Evolutionary conservation across 2,113 vertebrate species (phyloP), one percentile per base, ranked within the genome.

Genomic region (Chaetops frenatus): DNA sequence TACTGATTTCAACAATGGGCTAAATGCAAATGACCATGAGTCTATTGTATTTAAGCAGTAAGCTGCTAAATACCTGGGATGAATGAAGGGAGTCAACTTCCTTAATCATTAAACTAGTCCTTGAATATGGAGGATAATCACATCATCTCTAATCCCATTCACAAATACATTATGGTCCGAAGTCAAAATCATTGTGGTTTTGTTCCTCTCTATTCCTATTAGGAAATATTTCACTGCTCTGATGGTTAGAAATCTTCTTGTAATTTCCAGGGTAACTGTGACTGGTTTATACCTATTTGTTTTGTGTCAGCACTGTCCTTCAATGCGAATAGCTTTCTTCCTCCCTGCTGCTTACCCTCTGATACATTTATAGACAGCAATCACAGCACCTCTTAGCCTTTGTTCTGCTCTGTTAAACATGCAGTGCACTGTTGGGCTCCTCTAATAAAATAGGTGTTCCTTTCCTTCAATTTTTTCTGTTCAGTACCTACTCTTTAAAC

Each of bases 361-460:
- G 28, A 51, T 82, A 42, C 58, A 65, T 92, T 95, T 93, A 92
- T 65, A 83, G 92, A 70, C 56, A 83, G 67, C 88, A 94, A 48
- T 93, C 90, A 81, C 2, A 0, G 54, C 88, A 90, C 88, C 54
- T 96, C 64, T 69, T 90, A 83, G 74, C 74, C 71, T 88, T 80
- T 83, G 92, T 90, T 96, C 82, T 96, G 92, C 90, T 94, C 90
- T 73, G 84, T 91, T 92, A 86, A 80, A 88, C 79, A 66, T 31
- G 76, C 86, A 90, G 82, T 40, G 71, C 82, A n/a, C 67, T 58
- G 28, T 35, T 95, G 67, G 74, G 61, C 50, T 88, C 40, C 74
- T 77, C 58, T 82, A 65, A 62, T 88, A 66, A 86, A 66, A 73
- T 17, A 88, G 64, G 64, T 62, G 58, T 56, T 93, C 47, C 64